phyloP scores from a whole-genome alignment of 2,797 vertebrate genomes.

The Micropoecilia bifurca region DNA sequence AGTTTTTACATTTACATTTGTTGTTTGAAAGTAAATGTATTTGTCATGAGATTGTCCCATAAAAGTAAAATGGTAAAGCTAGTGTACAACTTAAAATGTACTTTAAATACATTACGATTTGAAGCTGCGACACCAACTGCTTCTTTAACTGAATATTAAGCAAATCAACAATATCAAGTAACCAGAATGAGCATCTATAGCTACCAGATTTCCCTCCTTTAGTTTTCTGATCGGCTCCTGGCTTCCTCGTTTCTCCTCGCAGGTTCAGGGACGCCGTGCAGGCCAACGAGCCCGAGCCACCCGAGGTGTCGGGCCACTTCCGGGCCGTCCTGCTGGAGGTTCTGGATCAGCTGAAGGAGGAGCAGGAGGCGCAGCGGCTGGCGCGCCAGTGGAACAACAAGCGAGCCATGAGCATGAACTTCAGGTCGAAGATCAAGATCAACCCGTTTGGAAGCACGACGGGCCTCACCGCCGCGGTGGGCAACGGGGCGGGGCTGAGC shows the following conservation, averaged over 20 bases:
- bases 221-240: background rate
- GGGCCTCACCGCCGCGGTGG: conserved; percentile 85
- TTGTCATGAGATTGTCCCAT: background rate
- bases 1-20: no score
- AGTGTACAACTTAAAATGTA: background rate
- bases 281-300: conserved; percentile 89
- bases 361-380: conserved; percentile 88
- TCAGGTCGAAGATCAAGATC: conserved; percentile 90
- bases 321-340: conserved; percentile 89
- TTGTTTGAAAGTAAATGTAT: background rate
- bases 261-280: conserved; percentile 91
- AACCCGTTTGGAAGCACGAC: conserved; percentile 91
- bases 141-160: background rate
- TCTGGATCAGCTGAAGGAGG: conserved; percentile 87
- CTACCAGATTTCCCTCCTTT: background rate
- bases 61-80: no score
- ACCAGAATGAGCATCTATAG: background rate
- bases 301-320: conserved; percentile 90
- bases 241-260: conserved; percentile 9
- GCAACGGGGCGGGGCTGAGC: conserved; percentile 71
- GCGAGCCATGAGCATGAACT: conserved; percentile 85
- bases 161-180: background rate
- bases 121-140: background rate
- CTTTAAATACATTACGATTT: background rate
- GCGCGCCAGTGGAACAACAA: conserved; percentile 91